Conservation (phyloP, 2,797 vertebrate genomes). For the Trematomus bernacchii region DNA sequence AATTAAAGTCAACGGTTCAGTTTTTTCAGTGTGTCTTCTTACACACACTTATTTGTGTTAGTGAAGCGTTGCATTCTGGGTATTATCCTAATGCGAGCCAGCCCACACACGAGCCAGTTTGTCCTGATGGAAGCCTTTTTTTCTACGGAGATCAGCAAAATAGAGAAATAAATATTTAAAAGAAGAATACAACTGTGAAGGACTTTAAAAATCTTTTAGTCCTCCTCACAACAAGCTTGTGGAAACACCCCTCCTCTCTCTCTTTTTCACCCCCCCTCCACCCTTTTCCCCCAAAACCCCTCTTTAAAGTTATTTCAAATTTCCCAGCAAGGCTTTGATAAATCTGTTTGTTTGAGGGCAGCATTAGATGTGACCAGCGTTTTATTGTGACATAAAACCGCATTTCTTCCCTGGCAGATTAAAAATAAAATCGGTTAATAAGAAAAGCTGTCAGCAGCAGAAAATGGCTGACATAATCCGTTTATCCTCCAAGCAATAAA, state of each 20-base stretch:
- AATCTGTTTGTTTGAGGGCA: slow-evolving; percentile 99
- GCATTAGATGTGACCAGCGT: slow-evolving; percentile 99
- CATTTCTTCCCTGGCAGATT: slow-evolving; percentile 99
- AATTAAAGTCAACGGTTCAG: too few relatives aligned
- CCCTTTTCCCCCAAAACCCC: slow-evolving; percentile 86
- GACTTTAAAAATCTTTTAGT: slow-evolving; percentile 93
- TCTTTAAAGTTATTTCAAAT: slow-evolving; percentile 99
- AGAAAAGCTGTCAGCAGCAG: slow-evolving; percentile 99
- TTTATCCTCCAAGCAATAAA: slow-evolving; percentile 99
- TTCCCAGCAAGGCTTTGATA: slow-evolving; percentile 99
- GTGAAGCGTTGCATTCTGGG: slow-evolving; percentile 69
- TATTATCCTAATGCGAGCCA: slow-evolving; percentile 80
- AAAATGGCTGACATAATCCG: slow-evolving; percentile 99
- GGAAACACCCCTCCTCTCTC: slow-evolving; percentile 89
- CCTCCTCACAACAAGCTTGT: slow-evolving; percentile 96
- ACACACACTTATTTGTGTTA: slow-evolving; percentile 52
- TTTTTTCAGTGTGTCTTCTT: slow-evolving; percentile 6
- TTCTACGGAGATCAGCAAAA: slow-evolving; percentile 88
- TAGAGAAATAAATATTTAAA: slow-evolving; percentile 84
- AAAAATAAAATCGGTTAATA: slow-evolving; percentile 99
- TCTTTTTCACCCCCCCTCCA: slow-evolving; percentile 88
- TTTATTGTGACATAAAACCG: slow-evolving; percentile 99
- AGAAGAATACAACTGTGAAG: slow-evolving; percentile 88
- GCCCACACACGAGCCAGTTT: slow-evolving; percentile 83
- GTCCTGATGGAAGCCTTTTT: slow-evolving; percentile 85